Percentiles rank a stretch among this genome's conserved stretches.
These are phyloP conservation scores for Protobothrops flavoviridis DNA, from an alignment of 2,113 vertebrate genomes.

Conservation along the genomic window DNA sequence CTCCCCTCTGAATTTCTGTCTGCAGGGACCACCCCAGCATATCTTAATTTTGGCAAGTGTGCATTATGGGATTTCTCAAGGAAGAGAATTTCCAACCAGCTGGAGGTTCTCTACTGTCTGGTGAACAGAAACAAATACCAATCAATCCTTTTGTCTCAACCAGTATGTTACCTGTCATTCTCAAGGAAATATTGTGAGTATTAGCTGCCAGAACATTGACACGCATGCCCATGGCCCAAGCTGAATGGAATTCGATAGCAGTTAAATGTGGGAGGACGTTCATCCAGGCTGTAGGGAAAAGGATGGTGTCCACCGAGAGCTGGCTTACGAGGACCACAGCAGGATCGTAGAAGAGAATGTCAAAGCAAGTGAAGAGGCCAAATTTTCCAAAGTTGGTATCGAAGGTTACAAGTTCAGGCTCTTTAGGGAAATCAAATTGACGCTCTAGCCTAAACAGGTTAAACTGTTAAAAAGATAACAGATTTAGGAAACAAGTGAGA, in stretches of 20 bases:
- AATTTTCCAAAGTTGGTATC: constrained; percentile 80
- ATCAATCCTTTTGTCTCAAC: neutral
- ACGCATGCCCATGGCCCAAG: constrained; percentile 39
- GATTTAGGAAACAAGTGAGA: neutral
- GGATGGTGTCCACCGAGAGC: constrained; percentile 63
- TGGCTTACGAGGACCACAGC: constrained; percentile 66
- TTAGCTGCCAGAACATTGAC: constrained; percentile 69
- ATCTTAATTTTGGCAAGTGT: neutral
- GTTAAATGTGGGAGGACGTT: constrained; percentile 52
- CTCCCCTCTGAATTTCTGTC: neutral
- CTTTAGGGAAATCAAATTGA: constrained; percentile 71
- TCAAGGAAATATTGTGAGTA: constrained; percentile 44
- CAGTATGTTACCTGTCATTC: constrained; percentile 63
- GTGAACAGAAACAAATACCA: too few relatives aligned
- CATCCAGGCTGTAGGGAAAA: constrained; percentile 51
- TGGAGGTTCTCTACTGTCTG: neutral
- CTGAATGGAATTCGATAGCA: constrained; percentile 52
- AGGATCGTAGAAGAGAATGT: constrained; percentile 75
- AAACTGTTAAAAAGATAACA: constrained; percentile 38
- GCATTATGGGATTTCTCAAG: neutral
- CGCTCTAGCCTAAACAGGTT: constrained; percentile 77
- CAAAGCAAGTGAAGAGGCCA: constrained; percentile 80
- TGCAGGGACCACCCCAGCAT: neutral
- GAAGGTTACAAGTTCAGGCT: constrained; percentile 73
- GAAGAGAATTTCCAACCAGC: neutral